A percentile compares a stretch with the other conserved stretches of the same genome.
phyloP scores from a whole-genome alignment of 2,113 vertebrate species.

The Polypterus senegalus region DNA sequence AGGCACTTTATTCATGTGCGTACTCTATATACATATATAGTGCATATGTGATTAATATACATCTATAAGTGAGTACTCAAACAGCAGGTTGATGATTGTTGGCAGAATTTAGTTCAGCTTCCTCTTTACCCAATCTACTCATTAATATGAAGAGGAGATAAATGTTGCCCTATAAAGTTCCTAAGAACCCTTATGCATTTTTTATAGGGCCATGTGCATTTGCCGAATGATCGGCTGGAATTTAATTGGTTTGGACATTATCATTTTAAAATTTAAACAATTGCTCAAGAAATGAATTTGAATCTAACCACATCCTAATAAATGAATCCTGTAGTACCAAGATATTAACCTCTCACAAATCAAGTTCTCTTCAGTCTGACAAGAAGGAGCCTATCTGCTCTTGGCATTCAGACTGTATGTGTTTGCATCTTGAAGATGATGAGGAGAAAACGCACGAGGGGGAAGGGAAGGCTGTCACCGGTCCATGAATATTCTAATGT shows the following conservation, averaged over 20 bases:
- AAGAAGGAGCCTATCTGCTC: conserved; percentile 32
- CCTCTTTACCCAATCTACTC: conserved; percentile 11
- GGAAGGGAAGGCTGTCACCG: conserved; percentile 2
- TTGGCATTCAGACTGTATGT: conserved; percentile 27
- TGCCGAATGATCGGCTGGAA: conserved; percentile 43
- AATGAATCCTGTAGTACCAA: conserved; percentile 34
- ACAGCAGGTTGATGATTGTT: background rate
- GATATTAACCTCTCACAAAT: conserved; percentile 42
- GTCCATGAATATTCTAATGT: conserved; percentile 34
- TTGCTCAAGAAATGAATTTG: conserved; percentile 37
- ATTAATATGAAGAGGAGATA: conserved; percentile 29
- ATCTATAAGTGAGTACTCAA: too few relatives aligned
- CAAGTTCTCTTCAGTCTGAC: conserved; percentile 28
- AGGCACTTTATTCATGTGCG: too few relatives aligned
- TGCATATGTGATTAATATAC: too few relatives aligned
- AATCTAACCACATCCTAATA: conserved; percentile 36
- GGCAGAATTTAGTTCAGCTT: conserved; percentile 8
- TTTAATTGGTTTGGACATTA: conserved; percentile 50
- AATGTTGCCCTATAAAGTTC: conserved; percentile 30
- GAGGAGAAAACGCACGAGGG: conserved; percentile 6
- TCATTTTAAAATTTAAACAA: conserved; percentile 52
- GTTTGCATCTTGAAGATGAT: conserved; percentile 18
- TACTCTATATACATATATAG: too few relatives aligned
- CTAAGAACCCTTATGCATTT: conserved; percentile 37
- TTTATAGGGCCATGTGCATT: conserved; percentile 44